phyloP scores from a whole-genome alignment of 2,888 invertebrate genomes.

The Plagodis pulveraria region DNA sequence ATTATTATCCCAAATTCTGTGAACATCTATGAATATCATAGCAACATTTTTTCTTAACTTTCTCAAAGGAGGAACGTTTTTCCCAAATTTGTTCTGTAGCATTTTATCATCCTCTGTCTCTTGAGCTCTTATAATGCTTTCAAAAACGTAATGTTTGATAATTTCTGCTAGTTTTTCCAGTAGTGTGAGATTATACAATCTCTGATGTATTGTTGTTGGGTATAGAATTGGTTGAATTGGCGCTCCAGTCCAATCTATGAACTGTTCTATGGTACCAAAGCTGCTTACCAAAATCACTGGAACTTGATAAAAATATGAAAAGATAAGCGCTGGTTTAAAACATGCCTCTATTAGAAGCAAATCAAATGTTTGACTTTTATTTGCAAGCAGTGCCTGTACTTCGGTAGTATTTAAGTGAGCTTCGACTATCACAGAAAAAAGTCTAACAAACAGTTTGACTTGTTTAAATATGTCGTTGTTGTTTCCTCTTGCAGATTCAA shows the following conservation, averaged over 20 bases:
- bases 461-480: conserved; percentile 10
- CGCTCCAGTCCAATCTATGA: conserved; percentile 36
- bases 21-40: conserved; percentile 41
- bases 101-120: conserved; percentile 18
- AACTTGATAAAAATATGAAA: conserved; percentile 46
- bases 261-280: conserved; percentile 38
- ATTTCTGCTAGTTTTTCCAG: conserved; percentile 17
- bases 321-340: conserved; percentile 35
- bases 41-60: conserved; percentile 39
- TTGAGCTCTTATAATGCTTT: conserved; percentile 1
- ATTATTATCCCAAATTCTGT: conserved; percentile 44
- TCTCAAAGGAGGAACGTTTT: conserved; percentile 28
- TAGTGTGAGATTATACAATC: conserved; percentile 5
- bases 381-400: conserved; percentile 18
- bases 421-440: conserved; percentile 9
- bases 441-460: conserved; percentile 2
- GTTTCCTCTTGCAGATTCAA: conserved; percentile 3
- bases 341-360: conserved; percentile 50
- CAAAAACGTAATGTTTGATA: conserved; percentile 16
- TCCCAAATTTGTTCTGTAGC: conserved; percentile 19
- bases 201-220: conserved; percentile 32
- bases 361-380: conserved; percentile 40
- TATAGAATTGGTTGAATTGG: conserved; percentile 42
- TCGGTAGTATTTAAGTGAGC: conserved; percentile 16
- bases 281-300: conserved; percentile 52